These are phyloP conservation scores for Drosophila subobscura DNA, from an alignment of 1,140 invertebrate genomes.

Conservation along the genomic window DNA sequence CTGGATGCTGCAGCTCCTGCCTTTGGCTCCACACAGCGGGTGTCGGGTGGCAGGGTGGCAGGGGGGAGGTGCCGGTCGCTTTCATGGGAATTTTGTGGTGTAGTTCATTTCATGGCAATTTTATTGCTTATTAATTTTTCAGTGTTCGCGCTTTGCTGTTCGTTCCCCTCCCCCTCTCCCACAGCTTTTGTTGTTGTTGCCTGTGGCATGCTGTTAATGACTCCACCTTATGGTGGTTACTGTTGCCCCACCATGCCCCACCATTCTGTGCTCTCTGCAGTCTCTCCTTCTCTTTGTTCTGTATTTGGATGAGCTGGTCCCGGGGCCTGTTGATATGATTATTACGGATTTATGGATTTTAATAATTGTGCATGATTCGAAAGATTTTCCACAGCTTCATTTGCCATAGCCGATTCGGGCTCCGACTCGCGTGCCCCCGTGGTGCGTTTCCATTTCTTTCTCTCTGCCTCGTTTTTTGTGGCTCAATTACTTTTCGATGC, in stretches of 20 bases:
- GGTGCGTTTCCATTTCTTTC: conserved; percentile 47
- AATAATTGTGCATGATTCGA: conserved; percentile 83
- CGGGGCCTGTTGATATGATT: conserved; percentile 74
- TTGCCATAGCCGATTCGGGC: neutral
- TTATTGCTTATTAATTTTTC: conserved; percentile 84
- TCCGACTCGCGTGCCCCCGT: conserved; percentile 71
- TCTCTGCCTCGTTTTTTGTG: conserved; percentile 42
- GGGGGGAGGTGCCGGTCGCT: conserved; percentile 27
- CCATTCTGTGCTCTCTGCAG: too few relatives aligned
- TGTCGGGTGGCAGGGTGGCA: neutral
- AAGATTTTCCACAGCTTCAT: conserved; percentile 61
- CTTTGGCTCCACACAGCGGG: conserved; percentile 3
- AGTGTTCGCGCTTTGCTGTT: conserved; percentile 69
- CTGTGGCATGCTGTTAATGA: conserved; percentile 71
- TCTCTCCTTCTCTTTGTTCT: neutral
- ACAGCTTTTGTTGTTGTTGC: conserved; percentile 3
- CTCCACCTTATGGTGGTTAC: conserved; percentile 47
- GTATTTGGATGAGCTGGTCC: conserved; percentile 15
- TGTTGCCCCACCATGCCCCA: conserved; percentile 21
- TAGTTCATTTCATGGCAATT: conserved; percentile 83
- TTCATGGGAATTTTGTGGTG: conserved; percentile 80
- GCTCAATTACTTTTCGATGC: conserved; percentile 83
- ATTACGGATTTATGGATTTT: conserved; percentile 81
- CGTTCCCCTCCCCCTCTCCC: neutral
- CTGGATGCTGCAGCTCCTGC: too few relatives aligned